Evolutionary conservation across 1,140 invertebrate genomes (phyloP).

Genomic region (Tribolium madens): DNA sequence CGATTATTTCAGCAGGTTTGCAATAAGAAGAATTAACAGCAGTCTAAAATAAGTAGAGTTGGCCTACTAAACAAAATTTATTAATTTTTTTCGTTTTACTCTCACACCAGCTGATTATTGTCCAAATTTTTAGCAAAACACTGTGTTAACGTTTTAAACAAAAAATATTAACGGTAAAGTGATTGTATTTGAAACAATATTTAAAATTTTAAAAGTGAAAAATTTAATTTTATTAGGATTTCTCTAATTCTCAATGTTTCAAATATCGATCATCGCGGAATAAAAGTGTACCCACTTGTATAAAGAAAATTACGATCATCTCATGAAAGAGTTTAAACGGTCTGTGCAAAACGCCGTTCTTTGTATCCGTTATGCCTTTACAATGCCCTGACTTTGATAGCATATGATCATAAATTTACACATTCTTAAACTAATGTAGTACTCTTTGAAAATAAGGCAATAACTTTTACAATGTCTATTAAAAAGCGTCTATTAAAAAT

Average conservation of each 20-base stretch:
- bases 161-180: too few relatives aligned
- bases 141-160: too few relatives aligned
- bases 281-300: background rate
- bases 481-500: conserved; percentile 28
- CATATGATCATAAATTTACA: conserved; percentile 36
- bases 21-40: background rate
- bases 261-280: too few relatives aligned
- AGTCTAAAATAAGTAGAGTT: too few relatives aligned
- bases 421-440: conserved; percentile 39
- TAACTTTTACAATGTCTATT: conserved; percentile 37
- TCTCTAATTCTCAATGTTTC: too few relatives aligned
- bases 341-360: conserved; percentile 23
- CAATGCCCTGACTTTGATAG: conserved; percentile 30
- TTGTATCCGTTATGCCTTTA: conserved; percentile 18
- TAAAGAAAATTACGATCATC: conserved; percentile 15
- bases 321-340: conserved; percentile 4
- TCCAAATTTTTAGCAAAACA: too few relatives aligned
- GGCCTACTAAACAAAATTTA: too few relatives aligned
- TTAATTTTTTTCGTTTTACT: too few relatives aligned
- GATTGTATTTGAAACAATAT: too few relatives aligned
- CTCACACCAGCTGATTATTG: too few relatives aligned
- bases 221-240: too few relatives aligned
- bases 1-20: background rate
- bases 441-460: conserved; percentile 32
- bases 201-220: too few relatives aligned